phyloP scores from a whole-genome alignment of 1,140 invertebrate genomes.

The Tetragonula clypearis region DNA sequence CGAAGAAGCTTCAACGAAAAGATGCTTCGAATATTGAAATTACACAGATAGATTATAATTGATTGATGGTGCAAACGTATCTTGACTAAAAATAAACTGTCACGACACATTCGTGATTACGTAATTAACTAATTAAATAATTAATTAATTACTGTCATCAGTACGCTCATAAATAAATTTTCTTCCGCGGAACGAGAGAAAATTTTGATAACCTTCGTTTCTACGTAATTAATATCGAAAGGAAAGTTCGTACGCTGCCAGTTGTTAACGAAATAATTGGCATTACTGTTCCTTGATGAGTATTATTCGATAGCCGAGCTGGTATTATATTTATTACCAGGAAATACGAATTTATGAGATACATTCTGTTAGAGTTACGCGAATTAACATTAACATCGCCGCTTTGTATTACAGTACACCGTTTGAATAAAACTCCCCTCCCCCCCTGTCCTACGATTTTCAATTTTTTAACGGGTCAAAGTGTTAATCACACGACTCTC shows the following conservation, averaged over 20 bases:
- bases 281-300: constrained; percentile 1
- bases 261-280: constrained; percentile 27
- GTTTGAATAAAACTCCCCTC: constrained; percentile 47
- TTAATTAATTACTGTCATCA: not conserved
- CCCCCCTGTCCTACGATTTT: not conserved
- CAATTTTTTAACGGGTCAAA: constrained; percentile 33
- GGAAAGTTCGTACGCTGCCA: not conserved
- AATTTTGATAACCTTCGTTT: not conserved
- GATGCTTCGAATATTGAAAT: too few species aligned
- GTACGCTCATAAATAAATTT: not conserved
- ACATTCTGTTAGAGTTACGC: constrained; percentile 45
- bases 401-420: constrained; percentile 32
- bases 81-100: not conserved
- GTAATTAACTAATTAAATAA: not conserved
- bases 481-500: constrained; percentile 15
- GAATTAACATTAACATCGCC: constrained; percentile 21
- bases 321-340: constrained; percentile 57
- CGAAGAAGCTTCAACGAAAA: too few species aligned
- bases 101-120: not conserved
- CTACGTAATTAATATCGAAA: not conserved
- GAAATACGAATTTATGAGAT: constrained; percentile 49
- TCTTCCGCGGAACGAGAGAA: not conserved
- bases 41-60: too few species aligned
- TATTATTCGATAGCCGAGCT: constrained; percentile 13
- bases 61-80: too few species aligned